phyloP scores from a whole-genome alignment of 2,797 vertebrate genomes.

The Carcharodon carcharias region DNA sequence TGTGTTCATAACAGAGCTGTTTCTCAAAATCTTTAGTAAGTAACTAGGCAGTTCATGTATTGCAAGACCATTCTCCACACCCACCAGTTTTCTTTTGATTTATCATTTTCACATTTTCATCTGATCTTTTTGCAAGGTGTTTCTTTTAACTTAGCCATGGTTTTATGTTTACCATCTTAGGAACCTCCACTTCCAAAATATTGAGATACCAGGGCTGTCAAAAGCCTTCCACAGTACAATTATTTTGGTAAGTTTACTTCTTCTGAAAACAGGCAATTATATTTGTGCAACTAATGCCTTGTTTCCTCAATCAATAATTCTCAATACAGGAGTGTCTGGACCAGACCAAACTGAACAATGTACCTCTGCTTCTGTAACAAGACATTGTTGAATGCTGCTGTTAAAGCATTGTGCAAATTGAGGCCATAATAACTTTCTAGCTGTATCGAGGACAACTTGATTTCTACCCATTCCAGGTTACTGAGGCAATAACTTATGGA shows the following conservation, averaged over 20 bases:
- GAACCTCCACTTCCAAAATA: not conserved
- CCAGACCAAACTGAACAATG: not conserved
- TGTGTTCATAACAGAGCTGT: no score
- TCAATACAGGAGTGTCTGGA: not conserved
- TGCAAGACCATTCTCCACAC: not conserved
- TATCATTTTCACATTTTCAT: not conserved
- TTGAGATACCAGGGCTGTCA: not conserved
- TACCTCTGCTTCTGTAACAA: not conserved
- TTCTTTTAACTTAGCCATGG: not conserved
- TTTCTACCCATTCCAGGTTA: not conserved
- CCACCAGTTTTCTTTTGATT: not conserved
- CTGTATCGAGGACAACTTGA: not conserved
- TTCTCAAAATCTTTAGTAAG: not conserved
- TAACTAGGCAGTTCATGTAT: not conserved
- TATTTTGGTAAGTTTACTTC: not conserved
- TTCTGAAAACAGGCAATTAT: not conserved
- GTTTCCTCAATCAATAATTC: not conserved
- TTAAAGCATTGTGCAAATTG: not conserved
- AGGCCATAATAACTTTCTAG: not conserved
- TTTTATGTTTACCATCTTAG: not conserved
- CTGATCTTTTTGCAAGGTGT: not conserved
- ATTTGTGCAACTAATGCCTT: not conserved
- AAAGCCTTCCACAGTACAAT: not conserved
- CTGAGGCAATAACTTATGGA: not conserved
- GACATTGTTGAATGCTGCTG: not conserved